phyloP scores from a whole-genome alignment of 2,888 invertebrate genomes.

The Chymomyza amoena region DNA sequence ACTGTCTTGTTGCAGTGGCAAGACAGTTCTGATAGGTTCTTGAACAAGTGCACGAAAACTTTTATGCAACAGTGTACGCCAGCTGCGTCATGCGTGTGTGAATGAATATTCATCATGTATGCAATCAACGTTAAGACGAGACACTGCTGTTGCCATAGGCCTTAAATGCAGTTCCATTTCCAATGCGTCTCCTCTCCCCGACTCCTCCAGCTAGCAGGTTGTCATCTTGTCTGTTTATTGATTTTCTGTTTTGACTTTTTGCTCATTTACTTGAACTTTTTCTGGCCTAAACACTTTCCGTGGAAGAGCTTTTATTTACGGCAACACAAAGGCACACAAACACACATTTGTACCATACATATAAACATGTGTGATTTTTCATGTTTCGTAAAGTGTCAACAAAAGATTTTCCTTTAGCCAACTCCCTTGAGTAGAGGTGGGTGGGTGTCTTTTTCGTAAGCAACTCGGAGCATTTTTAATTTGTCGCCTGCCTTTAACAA shows the following conservation, averaged over 20 bases:
- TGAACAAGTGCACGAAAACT: too few relatives aligned
- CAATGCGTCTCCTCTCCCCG: too few relatives aligned
- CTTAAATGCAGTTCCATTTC: not conserved
- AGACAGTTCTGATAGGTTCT: too few relatives aligned
- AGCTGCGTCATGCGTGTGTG: too few relatives aligned
- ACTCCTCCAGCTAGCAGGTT: not conserved
- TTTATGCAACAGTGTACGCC: too few relatives aligned
- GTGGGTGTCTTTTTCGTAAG: not conserved
- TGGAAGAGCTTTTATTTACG: not conserved
- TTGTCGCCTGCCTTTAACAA: slow-evolving; percentile 41
- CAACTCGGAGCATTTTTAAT: slow-evolving; percentile 36
- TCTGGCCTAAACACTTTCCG: not conserved
- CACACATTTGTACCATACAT: not conserved
- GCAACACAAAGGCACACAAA: not conserved
- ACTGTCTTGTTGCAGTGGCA: too few relatives aligned
- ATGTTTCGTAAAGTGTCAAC: slow-evolving; percentile 33
- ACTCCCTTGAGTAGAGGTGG: not conserved
- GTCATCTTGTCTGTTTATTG: slow-evolving; percentile 23
- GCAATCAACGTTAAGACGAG: slow-evolving; percentile 42
- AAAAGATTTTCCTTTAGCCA: slow-evolving; percentile 21
- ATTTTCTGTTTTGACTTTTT: slow-evolving; percentile 24
- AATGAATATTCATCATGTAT: slow-evolving; percentile 17
- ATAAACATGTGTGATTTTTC: not conserved
- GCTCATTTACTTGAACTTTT: slow-evolving; percentile 1
- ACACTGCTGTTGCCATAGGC: slow-evolving; percentile 33